Base-by-base conservation (phyloP, 2,113 vertebrate genomes). In the Salvelinus namaycush region DNA sequence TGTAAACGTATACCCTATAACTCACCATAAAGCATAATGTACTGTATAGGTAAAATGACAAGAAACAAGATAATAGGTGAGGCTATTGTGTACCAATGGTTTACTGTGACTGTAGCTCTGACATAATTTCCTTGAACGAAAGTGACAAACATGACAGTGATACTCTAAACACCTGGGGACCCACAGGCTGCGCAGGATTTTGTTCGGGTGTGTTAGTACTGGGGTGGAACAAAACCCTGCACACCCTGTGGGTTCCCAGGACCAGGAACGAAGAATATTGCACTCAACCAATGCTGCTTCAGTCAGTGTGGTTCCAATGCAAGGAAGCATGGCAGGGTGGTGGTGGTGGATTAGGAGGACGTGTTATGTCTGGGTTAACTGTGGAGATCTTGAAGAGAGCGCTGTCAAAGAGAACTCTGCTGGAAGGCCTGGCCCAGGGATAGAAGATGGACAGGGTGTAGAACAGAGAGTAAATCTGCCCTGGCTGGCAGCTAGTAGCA, bases 401-500 rank as follows among this genome's bases (percentile, higher is more conserved):
- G 0, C 29, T 73, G 72, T 54, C n/a, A 68, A 75, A 71, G 73
- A 51, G 34, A 74, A 31, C 74, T 75, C 72, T 76, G 74, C 0
- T 29, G 39, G 84, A 70, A 76, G 39, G 68, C 76, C 18, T 22
- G 59, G 68, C 66, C 39, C 27, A 72, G 48, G 48, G 65, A 72
- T 34, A 26, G 68, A 54, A 44, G 64, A 70, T 66, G 65, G 76
- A 64, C 74, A 57, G 54, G 73, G 78, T 82, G 57, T 48, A 76
- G 73, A 73, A 1, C 2, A 70, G 68, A 67, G 79, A 22, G 74
- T 86, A 72, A 78, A 79, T 79, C 76, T 71, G 77, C 22, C 39
- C 26, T 24, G 70, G 31, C 65, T 76, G 65, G 20, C 78, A 79
- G 82, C 76, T 76, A 81, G 82, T 26, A 80, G 77, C 74, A 73